Base-by-base conservation (phyloP, 1,140 invertebrate genomes). In the Calephelis virginiensis region DNA sequence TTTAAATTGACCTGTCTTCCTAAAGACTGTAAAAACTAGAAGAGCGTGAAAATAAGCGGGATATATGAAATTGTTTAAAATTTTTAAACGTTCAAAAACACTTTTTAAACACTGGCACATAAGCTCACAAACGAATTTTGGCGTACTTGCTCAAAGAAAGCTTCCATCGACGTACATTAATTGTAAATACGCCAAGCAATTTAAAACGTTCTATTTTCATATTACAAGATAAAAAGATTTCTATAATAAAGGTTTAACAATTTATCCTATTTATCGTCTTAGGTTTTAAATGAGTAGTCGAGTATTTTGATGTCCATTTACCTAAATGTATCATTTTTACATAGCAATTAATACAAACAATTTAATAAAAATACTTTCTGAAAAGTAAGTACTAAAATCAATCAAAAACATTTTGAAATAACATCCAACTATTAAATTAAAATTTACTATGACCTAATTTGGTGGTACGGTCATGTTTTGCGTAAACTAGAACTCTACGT, bases 1-100 rank as follows among this genome's bases (percentile, higher is more conserved):
- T 61, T 66, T 69, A 64, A 50, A 69, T 67, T 67, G 67, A 70
- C 68, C 66, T 74, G 70, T 77, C 72, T 77, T 72, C 72, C 72
- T 77, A 63, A 70, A 74, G 75, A 77, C 68, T 77, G 70, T 68
- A 72, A 63, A 70, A 56, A 64, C 47, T 12, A 63, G 65, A 65
- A 74, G 63, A 66, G 72, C 64, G 67, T 74, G 75, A 70, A 67
- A 40, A 43, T 43, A 43, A 67, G 66, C 59, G 50, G 63, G 64
- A 70, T 43, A 63, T 53, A 70, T 56, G 59, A 69, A 37, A 53
- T 59, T 63, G 40, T 56, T 63, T 49, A n/a, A 59, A 40, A 66
- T 38, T 40, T 38, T 64, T 53, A 47, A 46, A 14, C 49, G 49
- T 53, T 53, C 17, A 53, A 53, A 28, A 53, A 53, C 50, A 53